Evolutionary conservation across 2,113 vertebrate genomes (phyloP).

Genomic region (Laticauda laticaudata): DNA sequence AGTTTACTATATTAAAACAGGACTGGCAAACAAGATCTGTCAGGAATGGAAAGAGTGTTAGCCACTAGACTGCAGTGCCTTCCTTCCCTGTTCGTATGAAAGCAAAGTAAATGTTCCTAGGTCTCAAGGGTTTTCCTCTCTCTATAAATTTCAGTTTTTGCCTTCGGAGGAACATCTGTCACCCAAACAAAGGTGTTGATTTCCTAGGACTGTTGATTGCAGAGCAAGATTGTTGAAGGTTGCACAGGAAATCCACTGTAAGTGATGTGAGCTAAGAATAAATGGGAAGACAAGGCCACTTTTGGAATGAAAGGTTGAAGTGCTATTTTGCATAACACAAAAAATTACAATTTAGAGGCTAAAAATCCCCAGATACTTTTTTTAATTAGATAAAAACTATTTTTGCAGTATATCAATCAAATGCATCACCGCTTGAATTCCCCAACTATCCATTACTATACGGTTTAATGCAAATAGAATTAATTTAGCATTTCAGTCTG

Average conservation of each 20-base stretch:
- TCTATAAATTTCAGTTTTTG: background rate
- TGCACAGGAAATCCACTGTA: background rate
- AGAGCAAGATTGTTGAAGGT: background rate
- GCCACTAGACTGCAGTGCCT: background rate
- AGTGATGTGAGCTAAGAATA: background rate
- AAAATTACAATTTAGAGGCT: background rate
- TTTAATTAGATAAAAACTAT: background rate
- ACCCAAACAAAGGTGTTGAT: background rate
- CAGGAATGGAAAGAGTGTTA: background rate
- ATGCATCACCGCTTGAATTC: background rate
- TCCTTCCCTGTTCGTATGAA: background rate
- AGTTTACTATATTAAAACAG: background rate
- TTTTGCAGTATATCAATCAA: background rate
- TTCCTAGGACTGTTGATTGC: background rate
- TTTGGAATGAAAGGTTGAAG: background rate
- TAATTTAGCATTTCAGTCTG: background rate
- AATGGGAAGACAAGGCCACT: background rate
- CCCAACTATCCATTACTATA: background rate
- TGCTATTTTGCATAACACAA: background rate
- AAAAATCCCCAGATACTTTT: background rate
- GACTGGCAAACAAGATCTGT: background rate
- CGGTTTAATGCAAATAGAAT: background rate
- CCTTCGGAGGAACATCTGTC: background rate
- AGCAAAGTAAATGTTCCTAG: background rate
- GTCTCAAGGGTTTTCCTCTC: background rate